Evolutionary conservation across 2,113 vertebrate species (phyloP).

Genomic region (Cyphomyrus plagiostoma): DNA sequence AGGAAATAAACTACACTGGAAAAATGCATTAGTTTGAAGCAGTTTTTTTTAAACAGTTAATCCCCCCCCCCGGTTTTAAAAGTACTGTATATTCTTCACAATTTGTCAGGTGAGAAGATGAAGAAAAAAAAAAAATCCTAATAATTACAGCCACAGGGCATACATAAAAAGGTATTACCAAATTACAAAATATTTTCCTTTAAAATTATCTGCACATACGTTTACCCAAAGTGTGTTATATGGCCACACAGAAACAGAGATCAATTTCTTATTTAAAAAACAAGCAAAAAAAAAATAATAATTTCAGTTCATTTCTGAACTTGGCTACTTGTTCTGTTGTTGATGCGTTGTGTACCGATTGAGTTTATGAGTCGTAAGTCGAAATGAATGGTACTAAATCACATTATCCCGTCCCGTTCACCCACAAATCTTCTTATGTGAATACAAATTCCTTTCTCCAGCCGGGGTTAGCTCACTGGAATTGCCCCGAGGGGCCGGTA

Average conservation of each 20-base stretch:
- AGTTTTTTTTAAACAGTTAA: neutral
- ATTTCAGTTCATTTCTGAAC: neutral
- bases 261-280: neutral
- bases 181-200: neutral
- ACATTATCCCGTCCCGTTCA: neutral
- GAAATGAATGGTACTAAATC: constrained; percentile 8
- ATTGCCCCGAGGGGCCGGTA: constrained; percentile 4
- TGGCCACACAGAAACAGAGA: neutral
- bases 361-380: constrained; percentile 9
- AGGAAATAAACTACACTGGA: neutral
- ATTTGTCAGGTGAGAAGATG: neutral
- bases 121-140: neutral
- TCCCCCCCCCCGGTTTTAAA: neutral
- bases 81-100: neutral
- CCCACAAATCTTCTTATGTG: constrained; percentile 16
- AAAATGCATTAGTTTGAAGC: neutral
- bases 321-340: neutral
- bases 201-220: neutral
- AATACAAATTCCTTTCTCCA: constrained; percentile 20
- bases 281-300: neutral
- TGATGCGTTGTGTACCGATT: neutral
- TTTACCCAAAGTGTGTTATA: neutral
- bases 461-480: neutral
- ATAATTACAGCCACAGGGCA: neutral
- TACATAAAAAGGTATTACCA: neutral